Conservation (phyloP, 2,797 vertebrate species). For the Characodon lateralis region DNA sequence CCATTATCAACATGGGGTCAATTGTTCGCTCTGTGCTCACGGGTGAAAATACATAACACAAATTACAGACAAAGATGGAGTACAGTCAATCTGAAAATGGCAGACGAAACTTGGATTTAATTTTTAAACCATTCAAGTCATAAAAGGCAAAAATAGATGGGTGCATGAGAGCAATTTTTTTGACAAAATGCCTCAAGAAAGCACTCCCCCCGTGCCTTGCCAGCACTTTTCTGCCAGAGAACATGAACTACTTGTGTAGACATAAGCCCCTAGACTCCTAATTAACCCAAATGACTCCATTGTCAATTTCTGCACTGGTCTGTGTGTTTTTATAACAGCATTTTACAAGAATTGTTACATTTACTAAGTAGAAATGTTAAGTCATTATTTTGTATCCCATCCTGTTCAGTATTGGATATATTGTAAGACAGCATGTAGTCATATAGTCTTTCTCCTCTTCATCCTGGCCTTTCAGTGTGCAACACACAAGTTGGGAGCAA, state of each 20-base stretch:
- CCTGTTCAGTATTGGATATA: background rate
- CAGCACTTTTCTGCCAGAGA: slow-evolving; percentile 3
- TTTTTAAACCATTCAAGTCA: background rate
- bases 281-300: slow-evolving; percentile 12
- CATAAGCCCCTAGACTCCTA: slow-evolving; percentile 6
- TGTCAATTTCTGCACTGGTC: background rate
- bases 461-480: background rate
- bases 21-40: background rate
- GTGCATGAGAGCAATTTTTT: slow-evolving; percentile 1
- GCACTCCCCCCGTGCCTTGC: background rate
- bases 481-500: slow-evolving; percentile 1
- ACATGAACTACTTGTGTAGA: background rate
- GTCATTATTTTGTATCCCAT: background rate
- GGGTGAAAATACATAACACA: background rate
- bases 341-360: background rate
- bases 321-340: background rate
- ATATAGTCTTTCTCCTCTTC: background rate
- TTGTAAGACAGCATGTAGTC: background rate
- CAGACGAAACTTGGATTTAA: background rate
- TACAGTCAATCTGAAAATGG: background rate
- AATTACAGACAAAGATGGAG: background rate
- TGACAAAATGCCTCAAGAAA: background rate
- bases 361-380: background rate
- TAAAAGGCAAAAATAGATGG: background rate
- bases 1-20: background rate